Percentiles rank a stretch among this genome's conserved stretches.
Evolutionary conservation across 2,797 vertebrate genomes (phyloP).

Genomic region (Otus scops): DNA sequence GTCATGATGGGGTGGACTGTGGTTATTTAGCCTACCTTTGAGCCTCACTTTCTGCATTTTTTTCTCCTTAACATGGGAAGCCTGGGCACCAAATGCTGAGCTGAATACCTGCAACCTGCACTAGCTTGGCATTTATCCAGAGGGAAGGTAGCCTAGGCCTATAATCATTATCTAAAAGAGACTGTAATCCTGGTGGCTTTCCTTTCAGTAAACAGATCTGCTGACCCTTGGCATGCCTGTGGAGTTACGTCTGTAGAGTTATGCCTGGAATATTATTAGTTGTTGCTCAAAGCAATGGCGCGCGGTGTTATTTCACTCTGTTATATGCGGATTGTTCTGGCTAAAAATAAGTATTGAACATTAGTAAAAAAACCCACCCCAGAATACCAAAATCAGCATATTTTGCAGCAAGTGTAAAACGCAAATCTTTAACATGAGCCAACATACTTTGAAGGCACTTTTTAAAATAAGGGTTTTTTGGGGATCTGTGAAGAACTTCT

Average conservation of each 20-base stretch:
- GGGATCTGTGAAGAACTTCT: not conserved
- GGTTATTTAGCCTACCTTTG: not conserved
- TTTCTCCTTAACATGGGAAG: not conserved
- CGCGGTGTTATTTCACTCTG: constrained; percentile 23
- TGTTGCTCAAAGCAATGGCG: constrained; percentile 35
- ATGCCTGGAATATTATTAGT: constrained; percentile 53
- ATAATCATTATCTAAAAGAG: constrained; percentile 14
- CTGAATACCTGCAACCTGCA: not conserved
- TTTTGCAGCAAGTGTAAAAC: not conserved
- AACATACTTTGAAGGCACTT: not conserved
- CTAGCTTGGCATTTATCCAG: not conserved
- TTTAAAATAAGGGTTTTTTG: not conserved
- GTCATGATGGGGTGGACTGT: not conserved
- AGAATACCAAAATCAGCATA: not conserved
- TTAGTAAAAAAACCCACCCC: not conserved
- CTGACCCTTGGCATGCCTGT: constrained; percentile 62
- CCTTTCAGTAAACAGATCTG: constrained; percentile 54
- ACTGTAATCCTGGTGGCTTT: constrained; percentile 35
- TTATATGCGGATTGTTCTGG: constrained; percentile 2
- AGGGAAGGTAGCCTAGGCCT: not conserved
- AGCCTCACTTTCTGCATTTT: not conserved
- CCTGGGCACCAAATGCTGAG: rapidly evolving
- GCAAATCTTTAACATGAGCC: not conserved
- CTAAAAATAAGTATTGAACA: constrained; percentile 33
- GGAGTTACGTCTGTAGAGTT: constrained; percentile 45